phyloP scores from a whole-genome alignment of 2,888 invertebrate genomes.

The Blastobasis lacticolella region DNA sequence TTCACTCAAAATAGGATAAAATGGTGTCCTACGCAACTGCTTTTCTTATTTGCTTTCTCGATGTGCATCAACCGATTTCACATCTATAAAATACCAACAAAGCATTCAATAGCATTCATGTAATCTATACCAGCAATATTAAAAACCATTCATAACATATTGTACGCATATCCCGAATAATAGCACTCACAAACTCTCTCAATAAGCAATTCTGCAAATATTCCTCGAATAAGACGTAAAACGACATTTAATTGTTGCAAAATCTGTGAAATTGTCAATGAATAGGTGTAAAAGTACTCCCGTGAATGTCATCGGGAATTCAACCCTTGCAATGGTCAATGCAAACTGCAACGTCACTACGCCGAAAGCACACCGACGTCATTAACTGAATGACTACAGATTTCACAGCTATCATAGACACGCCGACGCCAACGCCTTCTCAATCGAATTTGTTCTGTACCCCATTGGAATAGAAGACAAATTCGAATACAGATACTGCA shows the following conservation, averaged over 20 bases:
- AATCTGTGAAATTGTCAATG: constrained; percentile 48
- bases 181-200: no score
- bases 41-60: no score
- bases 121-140: no score
- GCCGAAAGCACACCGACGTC: constrained; percentile 26
- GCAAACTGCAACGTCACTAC: constrained; percentile 36
- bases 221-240: constrained; percentile 27
- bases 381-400: constrained; percentile 19
- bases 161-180: no score
- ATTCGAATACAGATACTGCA: neutral
- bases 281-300: neutral
- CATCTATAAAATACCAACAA: no score
- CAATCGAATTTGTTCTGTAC: constrained; percentile 21
- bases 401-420: constrained; percentile 33
- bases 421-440: constrained; percentile 36
- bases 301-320: constrained; percentile 1
- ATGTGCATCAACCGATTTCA: no score
- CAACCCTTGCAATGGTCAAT: constrained; percentile 31
- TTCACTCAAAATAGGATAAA: no score
- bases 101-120: no score
- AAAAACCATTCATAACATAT: no score
- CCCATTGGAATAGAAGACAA: neutral
- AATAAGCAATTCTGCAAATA: constrained; percentile 6
- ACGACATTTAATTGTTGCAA: constrained; percentile 32
- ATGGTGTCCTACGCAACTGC: no score